Percentiles rank a stretch among this genome's conserved stretches.
Evolutionary conservation across 2,888 invertebrate genomes (phyloP).

Genomic region (Hyposoter didymator): DNA sequence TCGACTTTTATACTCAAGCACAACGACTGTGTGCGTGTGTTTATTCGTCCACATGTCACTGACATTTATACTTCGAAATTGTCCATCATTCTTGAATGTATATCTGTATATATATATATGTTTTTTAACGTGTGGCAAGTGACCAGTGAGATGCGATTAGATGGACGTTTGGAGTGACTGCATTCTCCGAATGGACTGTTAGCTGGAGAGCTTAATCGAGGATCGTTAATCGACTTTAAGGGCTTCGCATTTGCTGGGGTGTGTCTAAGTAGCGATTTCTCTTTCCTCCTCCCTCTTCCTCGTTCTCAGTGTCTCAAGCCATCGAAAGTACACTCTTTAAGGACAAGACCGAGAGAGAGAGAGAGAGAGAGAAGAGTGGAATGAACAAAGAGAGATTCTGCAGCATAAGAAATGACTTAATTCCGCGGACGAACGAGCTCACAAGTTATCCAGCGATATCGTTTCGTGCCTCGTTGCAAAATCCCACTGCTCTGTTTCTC

Average conservation of each 20-base stretch:
- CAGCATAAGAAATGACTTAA: slow-evolving; percentile 64
- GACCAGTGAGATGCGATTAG: slow-evolving; percentile 34
- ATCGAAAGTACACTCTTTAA: slow-evolving; percentile 34
- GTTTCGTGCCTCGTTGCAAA: slow-evolving; percentile 34
- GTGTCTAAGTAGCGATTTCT: slow-evolving; percentile 40
- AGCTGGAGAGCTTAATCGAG: slow-evolving; percentile 61
- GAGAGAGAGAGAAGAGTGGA: slow-evolving; percentile 46
- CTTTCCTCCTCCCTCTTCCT: slow-evolving; percentile 17
- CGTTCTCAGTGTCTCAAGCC: slow-evolving; percentile 8
- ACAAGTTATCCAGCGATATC: slow-evolving; percentile 55
- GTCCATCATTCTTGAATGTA: background rate
- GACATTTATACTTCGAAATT: background rate
- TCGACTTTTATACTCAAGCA: slow-evolving; percentile 38
- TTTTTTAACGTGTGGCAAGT: slow-evolving; percentile 16
- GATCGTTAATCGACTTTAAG: slow-evolving; percentile 67
- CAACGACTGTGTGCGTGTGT: background rate
- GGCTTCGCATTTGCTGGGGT: slow-evolving; percentile 57
- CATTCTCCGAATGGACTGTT: slow-evolving; percentile 52
- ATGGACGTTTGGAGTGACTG: slow-evolving; percentile 38
- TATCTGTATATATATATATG: background rate
- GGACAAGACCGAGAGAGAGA: slow-evolving; percentile 16
- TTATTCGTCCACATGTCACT: background rate
- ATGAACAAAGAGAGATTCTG: slow-evolving; percentile 33
- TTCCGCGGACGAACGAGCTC: slow-evolving; percentile 51
- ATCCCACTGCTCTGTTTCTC: slow-evolving; percentile 27